Base-by-base conservation (phyloP, 1,140 invertebrate species). In the Ectropis grisescens region DNA sequence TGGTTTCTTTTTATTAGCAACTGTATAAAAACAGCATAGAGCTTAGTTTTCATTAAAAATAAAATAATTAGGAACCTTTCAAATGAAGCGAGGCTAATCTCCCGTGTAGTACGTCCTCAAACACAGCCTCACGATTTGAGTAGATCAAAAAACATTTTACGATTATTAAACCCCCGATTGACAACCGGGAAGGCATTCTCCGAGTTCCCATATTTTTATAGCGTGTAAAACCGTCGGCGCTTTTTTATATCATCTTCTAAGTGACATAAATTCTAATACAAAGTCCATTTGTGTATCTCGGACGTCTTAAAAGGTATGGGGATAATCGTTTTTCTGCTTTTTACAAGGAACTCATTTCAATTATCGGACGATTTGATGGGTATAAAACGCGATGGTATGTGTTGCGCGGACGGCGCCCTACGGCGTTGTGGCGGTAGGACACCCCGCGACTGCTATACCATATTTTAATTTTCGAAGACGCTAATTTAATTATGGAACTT, bases 231-330 rank as follows among this genome's bases (percentile, higher is more conserved):
- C 70, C 61, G 64, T 76, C 75, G 75, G 71, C 68, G 61, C 58
- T 58, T 76, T 76, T 79, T 76, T 72, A 76, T 74, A 69, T 70
- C 74, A 76, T 69, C 58, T 59, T 65, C 67, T 76, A 80, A 74
- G 75, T 74, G 71, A 80, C 75, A 80, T 80, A 80, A 80, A 80
- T 80, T 80, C 71, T 80, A 80, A 80, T 80, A 75, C 75, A 75
- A 66, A 71, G 64, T 76, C 75, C 75, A 80, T 76, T 76, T 76
- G 71, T 80, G 71, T 80, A 76, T 80, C 74, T 80, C 71, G 64
- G 69, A 69, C 66, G 61, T 72, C 71, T 75, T 80, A 80, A 80
- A 76, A 80, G 75, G 75, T 71, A 80, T 60, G 44, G 56, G 69
- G 62, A 69, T 80, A 80, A 80, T 80, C 69, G 70, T 76, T 76